Percentiles rank a stretch among this genome's conserved stretches.
Evolutionary conservation across 2,888 invertebrate species (phyloP).

Genomic region (Linhomoeus sp.): DNA sequence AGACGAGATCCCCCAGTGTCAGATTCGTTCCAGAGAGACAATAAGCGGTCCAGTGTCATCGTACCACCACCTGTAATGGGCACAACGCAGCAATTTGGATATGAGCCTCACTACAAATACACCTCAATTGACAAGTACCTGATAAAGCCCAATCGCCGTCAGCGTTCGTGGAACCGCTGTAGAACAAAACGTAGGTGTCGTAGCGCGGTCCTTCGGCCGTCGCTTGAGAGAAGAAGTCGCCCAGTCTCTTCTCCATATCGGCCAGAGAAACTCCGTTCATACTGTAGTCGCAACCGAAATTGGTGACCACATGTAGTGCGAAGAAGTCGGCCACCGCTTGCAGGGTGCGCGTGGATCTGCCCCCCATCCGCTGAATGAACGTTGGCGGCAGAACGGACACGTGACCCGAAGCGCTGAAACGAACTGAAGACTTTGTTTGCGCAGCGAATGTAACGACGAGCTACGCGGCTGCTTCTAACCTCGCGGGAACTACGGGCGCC

Average conservation of each 20-base stretch:
- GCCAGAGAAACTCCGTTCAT: slow-evolving; percentile 25
- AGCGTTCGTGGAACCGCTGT: slow-evolving; percentile 27
- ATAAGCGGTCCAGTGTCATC: slow-evolving; percentile 7
- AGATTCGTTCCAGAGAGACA: slow-evolving; percentile 26
- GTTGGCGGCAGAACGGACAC: slow-evolving; percentile 19
- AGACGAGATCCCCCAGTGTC: slow-evolving; percentile 17
- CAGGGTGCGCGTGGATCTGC: slow-evolving; percentile 21
- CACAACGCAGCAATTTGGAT: neutral
- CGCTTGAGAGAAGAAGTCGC: slow-evolving; percentile 23
- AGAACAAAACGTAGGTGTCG: slow-evolving; percentile 30
- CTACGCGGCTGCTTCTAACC: slow-evolving; percentile 24
- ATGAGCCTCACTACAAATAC: neutral
- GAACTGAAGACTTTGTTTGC: neutral
- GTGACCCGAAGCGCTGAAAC: slow-evolving; percentile 13
- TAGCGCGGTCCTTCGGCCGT: slow-evolving; percentile 28
- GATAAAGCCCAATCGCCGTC: slow-evolving; percentile 30
- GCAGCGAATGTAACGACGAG: slow-evolving; percentile 2
- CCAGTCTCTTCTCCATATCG: slow-evolving; percentile 1
- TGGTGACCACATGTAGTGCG: slow-evolving; percentile 28
- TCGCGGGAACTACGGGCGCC: slow-evolving; percentile 25
- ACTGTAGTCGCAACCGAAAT: slow-evolving; percentile 28
- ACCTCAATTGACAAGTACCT: slow-evolving; percentile 14
- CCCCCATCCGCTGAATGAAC: slow-evolving; percentile 20
- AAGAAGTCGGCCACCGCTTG: slow-evolving; percentile 26
- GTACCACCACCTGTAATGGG: neutral